Base-by-base conservation (phyloP, 2,113 vertebrate genomes). In the Macquaria ambigua region DNA sequence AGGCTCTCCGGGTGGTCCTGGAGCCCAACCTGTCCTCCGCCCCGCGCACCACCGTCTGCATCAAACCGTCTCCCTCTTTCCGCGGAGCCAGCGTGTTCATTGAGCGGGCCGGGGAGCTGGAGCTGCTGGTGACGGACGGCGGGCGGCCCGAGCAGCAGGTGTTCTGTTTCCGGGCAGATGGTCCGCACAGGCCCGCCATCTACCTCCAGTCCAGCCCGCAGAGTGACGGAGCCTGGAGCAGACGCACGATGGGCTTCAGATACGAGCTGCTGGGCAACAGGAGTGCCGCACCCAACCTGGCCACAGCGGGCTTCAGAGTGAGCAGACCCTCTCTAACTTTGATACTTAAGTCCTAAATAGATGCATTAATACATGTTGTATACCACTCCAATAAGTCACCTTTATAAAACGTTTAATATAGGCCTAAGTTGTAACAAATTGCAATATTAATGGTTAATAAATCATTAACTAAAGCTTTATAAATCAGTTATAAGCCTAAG, bases 161-260 rank as follows among this genome's bases (percentile, higher is more conserved):
- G 48, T 92, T 95, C 79, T 97, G 97, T 85, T 96, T 96, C 87
- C 92, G 93, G 0, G 90, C 92, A 3, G 92, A 90, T 5, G 87
- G 63, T 0, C 84, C 90, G 0, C 94, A 88, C 0, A 74, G 83
- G 62, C 94, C 95, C 3, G 95, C 92, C 9, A 87, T 97, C n/a
- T 96, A 97, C 91, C 93, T 97, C 50, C 96, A 96, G 88, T 95
- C 95, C 80, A 94, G 90, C 52, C 95, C 91, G 0, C 95, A 95
- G 75, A 87, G 77, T 23, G 93, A 92, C 0, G 87, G 69, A 46
- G n/a, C 56, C 56, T 90, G 95, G 90, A 88, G 92, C 84, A 92
- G 91, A 66, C 90, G 91, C n/a, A 82, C 56, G 0, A 93, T 96
- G 89, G 92, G 95, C 64, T 97, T 97, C 93, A 96, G 94, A 86